Evolutionary conservation across 2,113 vertebrate genomes (phyloP), one percentile per base, ranked within the genome.

Genomic region (Salminus brasiliensis): DNA sequence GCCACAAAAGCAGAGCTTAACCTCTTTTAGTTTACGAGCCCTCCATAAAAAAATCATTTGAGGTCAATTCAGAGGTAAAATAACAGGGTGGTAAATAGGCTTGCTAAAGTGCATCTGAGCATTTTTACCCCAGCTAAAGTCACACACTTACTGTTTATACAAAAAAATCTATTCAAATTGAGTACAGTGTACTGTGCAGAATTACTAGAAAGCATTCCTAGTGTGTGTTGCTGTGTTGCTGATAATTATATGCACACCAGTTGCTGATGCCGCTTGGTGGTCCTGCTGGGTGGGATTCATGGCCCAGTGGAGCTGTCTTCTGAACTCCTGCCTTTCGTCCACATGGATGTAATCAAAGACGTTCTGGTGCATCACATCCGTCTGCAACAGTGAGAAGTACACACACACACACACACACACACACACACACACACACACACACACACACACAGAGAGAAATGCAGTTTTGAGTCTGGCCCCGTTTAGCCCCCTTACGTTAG

Each of bases 271-370:
- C 12, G 75, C 11, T n/a, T 65, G 65, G 16, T 69, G 52, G 0
- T 93, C 81, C 63, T 87, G 87, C 72, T 89, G 91, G 12, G 91
- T 88, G 2, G 95, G 94, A 81, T 95, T 94, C 95, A 96, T 96
- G 86, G 95, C 93, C 95, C 95, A 96, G 85, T 96, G 95, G 47
- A 96, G 92, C 85, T 96, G 95, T 72, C 91, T 91, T 78, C 91
- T 88, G 87, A 96, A 96, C 90, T 96, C 94, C 80, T 92, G 93
- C 47, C 95, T 92, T 83, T 96, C 95, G 8, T 96, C 95, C 87
- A 96, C 94, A 0, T 96, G 95, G 89, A 96, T 95, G 55, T 96
- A 96, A 92, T 96, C 95, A 0, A 95, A 96, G 69, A 96, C 88
- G 66, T 94, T 96, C 81, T 96, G 95, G 86, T 96, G 95, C 94